phyloP scores from a whole-genome alignment of 1,140 invertebrate genomes.

The Tetramorium parvispinum region DNA sequence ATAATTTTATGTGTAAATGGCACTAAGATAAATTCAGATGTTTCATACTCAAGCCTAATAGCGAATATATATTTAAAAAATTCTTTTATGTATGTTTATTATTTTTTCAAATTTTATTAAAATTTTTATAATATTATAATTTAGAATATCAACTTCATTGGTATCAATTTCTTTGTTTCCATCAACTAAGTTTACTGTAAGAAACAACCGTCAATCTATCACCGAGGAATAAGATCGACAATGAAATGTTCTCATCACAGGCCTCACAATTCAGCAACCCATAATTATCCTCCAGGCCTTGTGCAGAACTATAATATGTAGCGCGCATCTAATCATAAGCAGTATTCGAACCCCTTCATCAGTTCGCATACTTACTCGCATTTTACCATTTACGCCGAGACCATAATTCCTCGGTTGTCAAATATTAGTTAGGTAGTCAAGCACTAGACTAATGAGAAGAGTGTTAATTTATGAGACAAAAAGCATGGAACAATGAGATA shows the following conservation, averaged over 20 bases:
- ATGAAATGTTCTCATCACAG: slow-evolving; percentile 25
- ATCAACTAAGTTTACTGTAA: neutral
- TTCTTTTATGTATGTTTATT: neutral
- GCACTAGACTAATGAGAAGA: slow-evolving; percentile 76
- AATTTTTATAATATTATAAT: neutral
- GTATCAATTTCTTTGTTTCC: neutral
- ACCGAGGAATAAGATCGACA: slow-evolving; percentile 35
- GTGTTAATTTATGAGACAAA: slow-evolving; percentile 78
- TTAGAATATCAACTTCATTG: no score
- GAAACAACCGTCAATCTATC: neutral
- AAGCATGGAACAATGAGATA: slow-evolving; percentile 73
- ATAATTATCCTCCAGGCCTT: slow-evolving; percentile 49
- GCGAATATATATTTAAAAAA: neutral
- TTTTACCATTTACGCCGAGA: slow-evolving; percentile 24
- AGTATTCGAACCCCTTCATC: neutral
- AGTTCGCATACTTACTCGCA: slow-evolving; percentile 47
- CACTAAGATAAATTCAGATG: neutral
- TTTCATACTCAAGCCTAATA: neutral
- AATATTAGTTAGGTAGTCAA: no score
- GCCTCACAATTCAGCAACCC: neutral
- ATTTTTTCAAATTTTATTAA: neutral
- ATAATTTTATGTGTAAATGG: slow-evolving; percentile 9
- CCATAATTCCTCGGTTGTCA: slow-evolving; percentile 69
- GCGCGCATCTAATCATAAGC: slow-evolving; percentile 30
- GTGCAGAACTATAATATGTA: slow-evolving; percentile 32